Evolutionary conservation across 2,888 invertebrate genomes (phyloP), one percentile per base, ranked within the genome.

Genomic region (Galerucella nymphaeae): DNA sequence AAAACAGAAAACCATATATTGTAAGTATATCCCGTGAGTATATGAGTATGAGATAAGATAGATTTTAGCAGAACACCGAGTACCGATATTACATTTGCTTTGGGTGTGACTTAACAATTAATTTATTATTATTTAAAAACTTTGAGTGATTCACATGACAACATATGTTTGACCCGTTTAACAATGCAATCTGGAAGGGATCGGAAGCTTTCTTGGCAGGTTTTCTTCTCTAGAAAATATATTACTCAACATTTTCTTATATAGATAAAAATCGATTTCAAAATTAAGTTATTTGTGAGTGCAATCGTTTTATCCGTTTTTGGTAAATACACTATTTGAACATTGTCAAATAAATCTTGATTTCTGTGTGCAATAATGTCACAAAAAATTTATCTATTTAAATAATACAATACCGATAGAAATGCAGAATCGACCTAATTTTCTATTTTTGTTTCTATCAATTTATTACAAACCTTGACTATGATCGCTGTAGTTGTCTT

Each of bases 381-480:
- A 23, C 30, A 30, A 53, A 64, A 63, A 63, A 23, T 45, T 6
- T 18, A 53, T 53, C 10, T 53, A 64, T 53, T 50, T 64, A 48
- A 30, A 14, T 14, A 11, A 42, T 13, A 66, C 57, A 66, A 38
- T 59, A n/a, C 30, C 59, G 38, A 59, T 59, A 59, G n/a, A 65
- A 65, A 53, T 38, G 41, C 55, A 57, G 41, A 55, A 13, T 14
- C 38, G 66, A 66, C 66, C 66, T 20, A 66, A 62, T 66, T 66
- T 57, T 13, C 66, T 18, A 57, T 57, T 16, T 42, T 14, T 57
- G 66, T 53, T 57, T 41, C 57, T n/a, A 41, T 8, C 16, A 66
- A 66, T 66, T 66, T 66, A 66, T 66, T 53, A 23, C 57, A 14
- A 66, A 57, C 66, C 66, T 66, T 66, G 66, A 66, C 66, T 66